Conservation (phyloP, 2,888 invertebrate species). For the Hedychridium roseum region DNA sequence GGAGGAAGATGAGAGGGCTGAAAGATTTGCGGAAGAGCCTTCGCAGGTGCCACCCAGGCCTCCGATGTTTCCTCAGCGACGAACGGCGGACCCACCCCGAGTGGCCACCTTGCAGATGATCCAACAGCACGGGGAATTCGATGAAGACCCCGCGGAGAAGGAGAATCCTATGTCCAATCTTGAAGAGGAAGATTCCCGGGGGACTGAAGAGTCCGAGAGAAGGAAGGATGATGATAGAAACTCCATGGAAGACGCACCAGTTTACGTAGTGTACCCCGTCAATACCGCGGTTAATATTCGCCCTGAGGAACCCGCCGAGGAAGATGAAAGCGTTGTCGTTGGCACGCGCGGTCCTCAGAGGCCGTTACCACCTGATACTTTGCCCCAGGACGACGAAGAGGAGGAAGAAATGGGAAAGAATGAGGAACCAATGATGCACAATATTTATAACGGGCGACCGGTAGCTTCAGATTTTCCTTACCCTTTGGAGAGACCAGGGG, state of each 20-base stretch:
- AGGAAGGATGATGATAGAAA: conserved; percentile 46
- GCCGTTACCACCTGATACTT: conserved; percentile 62
- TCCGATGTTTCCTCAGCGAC: conserved; percentile 61
- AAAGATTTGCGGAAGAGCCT: conserved; percentile 56
- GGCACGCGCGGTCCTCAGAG: conserved; percentile 67
- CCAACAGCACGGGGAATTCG: conserved; percentile 63
- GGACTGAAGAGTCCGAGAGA: conserved; percentile 6
- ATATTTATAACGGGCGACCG: conserved; percentile 42
- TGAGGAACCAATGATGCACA: conserved; percentile 32
- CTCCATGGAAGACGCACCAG: conserved; percentile 53
- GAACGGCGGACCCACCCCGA: conserved; percentile 64
- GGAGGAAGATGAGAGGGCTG: conserved; percentile 51
- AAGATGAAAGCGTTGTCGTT: conserved; percentile 67
- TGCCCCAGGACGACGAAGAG: conserved; percentile 45
- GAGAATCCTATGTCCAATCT: conserved; percentile 12
- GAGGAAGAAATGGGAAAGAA: conserved; percentile 18
- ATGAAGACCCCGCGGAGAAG: conserved; percentile 30
- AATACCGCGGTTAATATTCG: conserved; percentile 66
- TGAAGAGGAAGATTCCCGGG: no score
- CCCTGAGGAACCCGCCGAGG: conserved; percentile 61
- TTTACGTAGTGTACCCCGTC: conserved; percentile 71
- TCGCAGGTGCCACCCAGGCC: conserved; percentile 63
- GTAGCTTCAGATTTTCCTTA: conserved; percentile 72
- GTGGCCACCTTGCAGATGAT: conserved; percentile 77
- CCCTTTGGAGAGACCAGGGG: conserved; percentile 70